Evolutionary conservation across 2,888 invertebrate genomes (phyloP).

Genomic region (Drosophila birchii): DNA sequence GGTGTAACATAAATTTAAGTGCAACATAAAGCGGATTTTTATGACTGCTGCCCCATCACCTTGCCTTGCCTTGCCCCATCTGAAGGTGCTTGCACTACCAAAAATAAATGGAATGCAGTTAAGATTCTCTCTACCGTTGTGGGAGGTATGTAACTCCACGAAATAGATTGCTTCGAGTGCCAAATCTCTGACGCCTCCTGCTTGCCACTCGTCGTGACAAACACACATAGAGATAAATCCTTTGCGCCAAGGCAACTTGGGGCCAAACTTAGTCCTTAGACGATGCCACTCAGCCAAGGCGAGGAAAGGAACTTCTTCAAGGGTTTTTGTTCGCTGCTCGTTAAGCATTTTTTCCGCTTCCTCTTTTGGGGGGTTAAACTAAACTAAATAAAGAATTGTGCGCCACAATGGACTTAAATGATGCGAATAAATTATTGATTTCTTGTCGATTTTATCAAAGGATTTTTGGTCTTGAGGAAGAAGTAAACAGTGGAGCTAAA

Average conservation of each 20-base stretch:
- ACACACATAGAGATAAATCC: constrained; percentile 64
- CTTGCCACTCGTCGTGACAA: constrained; percentile 33
- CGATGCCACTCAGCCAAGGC: constrained; percentile 38
- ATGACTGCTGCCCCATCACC: constrained; percentile 54
- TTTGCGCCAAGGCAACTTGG: constrained; percentile 45
- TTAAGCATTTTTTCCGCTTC: constrained; percentile 42
- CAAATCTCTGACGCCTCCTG: constrained; percentile 1
- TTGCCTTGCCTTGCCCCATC: constrained; percentile 13
- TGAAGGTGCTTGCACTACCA: constrained; percentile 53
- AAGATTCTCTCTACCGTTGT: constrained; percentile 38
- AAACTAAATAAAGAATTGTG: constrained; percentile 63
- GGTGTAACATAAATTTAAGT: constrained; percentile 78
- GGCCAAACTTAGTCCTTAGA: constrained; percentile 13
- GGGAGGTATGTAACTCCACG: constrained; percentile 14
- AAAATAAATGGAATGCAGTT: constrained; percentile 71
- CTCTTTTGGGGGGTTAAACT: constrained; percentile 54
- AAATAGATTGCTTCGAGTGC: constrained; percentile 29
- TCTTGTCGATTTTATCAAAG: constrained; percentile 25
- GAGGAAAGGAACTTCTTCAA: constrained; percentile 18
- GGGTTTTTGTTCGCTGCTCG: constrained; percentile 50
- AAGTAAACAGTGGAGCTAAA: constrained; percentile 16
- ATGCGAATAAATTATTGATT: constrained; percentile 71
- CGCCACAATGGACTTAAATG: constrained; percentile 59
- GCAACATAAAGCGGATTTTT: constrained; percentile 74
- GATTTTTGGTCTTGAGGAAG: constrained; percentile 2